These are phyloP conservation scores for Lampris incognitus DNA, from an alignment of 2,113 vertebrate species.

Conservation along the genomic window DNA sequence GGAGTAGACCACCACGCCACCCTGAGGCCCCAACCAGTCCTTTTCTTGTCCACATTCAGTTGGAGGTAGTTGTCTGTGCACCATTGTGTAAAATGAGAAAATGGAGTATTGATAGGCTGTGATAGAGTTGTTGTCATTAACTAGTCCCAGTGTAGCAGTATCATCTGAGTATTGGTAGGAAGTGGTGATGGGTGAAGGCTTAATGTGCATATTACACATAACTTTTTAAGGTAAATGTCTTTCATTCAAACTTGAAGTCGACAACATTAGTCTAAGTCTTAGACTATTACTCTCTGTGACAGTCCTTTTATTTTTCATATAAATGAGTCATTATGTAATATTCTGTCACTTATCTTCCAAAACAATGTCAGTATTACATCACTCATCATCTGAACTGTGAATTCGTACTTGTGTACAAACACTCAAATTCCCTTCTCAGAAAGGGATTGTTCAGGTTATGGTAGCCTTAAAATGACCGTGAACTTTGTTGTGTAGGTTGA, in stretches of 20 bases:
- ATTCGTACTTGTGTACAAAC: conserved; percentile 41
- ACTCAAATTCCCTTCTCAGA: conserved; percentile 15
- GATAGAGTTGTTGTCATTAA: no score
- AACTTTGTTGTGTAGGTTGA: neutral
- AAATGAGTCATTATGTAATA: conserved; percentile 70
- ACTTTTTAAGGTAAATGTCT: conserved; percentile 52
- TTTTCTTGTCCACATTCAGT: no score
- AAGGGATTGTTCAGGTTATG: conserved; percentile 14
- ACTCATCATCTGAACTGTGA: conserved; percentile 43
- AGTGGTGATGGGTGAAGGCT: no score
- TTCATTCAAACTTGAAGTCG: conserved; percentile 62
- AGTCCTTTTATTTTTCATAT: conserved; percentile 54
- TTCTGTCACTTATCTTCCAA: conserved; percentile 44
- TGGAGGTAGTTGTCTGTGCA: no score
- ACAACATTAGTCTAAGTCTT: conserved; percentile 51
- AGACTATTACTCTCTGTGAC: conserved; percentile 52
- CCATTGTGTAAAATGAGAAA: no score
- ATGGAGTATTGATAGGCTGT: no score
- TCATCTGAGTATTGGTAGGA: no score
- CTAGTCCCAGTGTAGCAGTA: no score
- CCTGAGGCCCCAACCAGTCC: no score
- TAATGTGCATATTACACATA: neutral
- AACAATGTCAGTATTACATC: conserved; percentile 61
- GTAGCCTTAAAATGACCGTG: conserved; percentile 3
- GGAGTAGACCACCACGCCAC: no score